phyloP scores from a whole-genome alignment of 1,140 invertebrate genomes.

The Drosophila yakuba region DNA sequence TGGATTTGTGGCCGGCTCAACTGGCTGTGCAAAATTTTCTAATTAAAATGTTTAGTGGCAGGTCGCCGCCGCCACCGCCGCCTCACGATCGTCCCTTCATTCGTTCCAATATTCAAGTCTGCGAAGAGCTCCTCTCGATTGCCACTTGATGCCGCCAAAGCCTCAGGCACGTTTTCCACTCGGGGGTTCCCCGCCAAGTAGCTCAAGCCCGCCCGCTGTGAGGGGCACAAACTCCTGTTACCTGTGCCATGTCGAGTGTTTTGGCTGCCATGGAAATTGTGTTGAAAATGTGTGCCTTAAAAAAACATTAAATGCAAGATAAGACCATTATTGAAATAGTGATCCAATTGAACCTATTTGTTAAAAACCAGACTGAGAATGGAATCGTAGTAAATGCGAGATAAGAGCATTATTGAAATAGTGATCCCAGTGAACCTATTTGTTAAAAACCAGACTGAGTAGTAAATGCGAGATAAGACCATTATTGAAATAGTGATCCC shows the following conservation, averaged over 20 bases:
- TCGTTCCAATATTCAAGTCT: conserved; percentile 19
- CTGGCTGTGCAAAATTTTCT: conserved; percentile 75
- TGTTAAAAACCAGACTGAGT: no score
- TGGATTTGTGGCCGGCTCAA: conserved; percentile 79
- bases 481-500: no score
- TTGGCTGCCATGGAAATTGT: not conserved
- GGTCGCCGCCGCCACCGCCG: not conserved
- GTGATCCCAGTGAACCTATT: no score
- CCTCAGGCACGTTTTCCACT: conserved; percentile 54
- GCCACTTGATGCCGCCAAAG: conserved; percentile 51
- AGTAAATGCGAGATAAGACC: no score
- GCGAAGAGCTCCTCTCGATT: conserved; percentile 37
- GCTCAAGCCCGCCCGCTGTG: conserved; percentile 34
- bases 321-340: no score
- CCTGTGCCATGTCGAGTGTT: conserved; percentile 1
- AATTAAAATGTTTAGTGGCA: conserved; percentile 80
- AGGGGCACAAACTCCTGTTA: conserved; percentile 12
- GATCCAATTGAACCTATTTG: no score
- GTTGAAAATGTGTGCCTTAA: no score
- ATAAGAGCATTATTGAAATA: no score
- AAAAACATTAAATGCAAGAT: no score
- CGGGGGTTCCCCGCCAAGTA: conserved; percentile 51
- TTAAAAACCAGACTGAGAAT: no score
- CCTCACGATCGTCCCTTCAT: conserved; percentile 24
- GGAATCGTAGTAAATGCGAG: no score